Percentiles rank a stretch among this genome's conserved stretches.
These are phyloP conservation scores for Pseudochirops cupreus DNA, from an alignment of 2,797 vertebrate species.

Conservation along the genomic window DNA sequence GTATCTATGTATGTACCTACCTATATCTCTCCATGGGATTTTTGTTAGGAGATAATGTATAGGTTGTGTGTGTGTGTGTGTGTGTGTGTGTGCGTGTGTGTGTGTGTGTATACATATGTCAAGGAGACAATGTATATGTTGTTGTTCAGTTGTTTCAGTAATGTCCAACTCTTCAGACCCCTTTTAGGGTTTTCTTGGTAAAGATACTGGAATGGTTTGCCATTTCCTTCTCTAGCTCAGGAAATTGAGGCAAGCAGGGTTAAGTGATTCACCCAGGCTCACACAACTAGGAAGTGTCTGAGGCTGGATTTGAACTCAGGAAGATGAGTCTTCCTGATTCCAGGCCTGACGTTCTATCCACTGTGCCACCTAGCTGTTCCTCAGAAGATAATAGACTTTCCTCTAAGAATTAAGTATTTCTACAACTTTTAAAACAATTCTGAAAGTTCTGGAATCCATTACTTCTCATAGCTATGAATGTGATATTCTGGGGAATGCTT, in stretches of 20 bases:
- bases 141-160: background rate
- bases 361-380: background rate
- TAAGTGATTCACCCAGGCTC: background rate
- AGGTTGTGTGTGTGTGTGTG: background rate
- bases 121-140: background rate
- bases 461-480: background rate
- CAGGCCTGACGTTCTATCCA: background rate
- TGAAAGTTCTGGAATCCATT: conserved; percentile 44
- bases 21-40: background rate
- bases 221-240: background rate
- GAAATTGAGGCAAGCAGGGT: background rate
- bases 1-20: background rate
- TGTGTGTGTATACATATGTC: too few relatives aligned
- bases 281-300: background rate
- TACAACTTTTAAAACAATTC: background rate
- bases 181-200: background rate
- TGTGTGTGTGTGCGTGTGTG: too few relatives aligned
- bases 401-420: background rate
- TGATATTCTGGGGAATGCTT: background rate
- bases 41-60: background rate
- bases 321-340: background rate
- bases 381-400: conserved; percentile 9
- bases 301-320: background rate
- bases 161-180: background rate
- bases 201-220: background rate